Conservation (phyloP, 1,140 invertebrate genomes). For the Amyelois transitella region DNA sequence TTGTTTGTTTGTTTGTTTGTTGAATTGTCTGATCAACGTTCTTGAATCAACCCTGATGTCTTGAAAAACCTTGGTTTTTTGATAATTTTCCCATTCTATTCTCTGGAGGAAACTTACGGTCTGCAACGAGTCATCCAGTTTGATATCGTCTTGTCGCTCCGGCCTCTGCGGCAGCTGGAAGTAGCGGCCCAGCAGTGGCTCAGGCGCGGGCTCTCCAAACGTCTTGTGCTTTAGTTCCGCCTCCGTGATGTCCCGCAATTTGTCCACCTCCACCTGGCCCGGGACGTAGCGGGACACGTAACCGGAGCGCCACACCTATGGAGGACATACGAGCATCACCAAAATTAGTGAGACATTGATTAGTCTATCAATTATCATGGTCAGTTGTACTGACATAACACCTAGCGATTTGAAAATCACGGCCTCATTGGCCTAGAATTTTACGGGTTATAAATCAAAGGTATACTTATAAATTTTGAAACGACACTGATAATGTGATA, state of each 20-base stretch:
- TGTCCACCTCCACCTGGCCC: slow-evolving; percentile 39
- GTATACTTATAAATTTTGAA: no score
- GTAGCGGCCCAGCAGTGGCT: slow-evolving; percentile 67
- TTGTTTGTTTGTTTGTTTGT: no score
- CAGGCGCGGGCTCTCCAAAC: slow-evolving; percentile 58
- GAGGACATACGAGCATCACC: no score
- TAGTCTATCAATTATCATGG: no score
- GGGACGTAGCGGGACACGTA: slow-evolving; percentile 52
- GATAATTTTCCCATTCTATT: background rate
- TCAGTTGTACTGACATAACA: no score
- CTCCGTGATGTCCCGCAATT: slow-evolving; percentile 49
- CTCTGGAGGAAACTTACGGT: slow-evolving; percentile 34
- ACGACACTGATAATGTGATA: no score
- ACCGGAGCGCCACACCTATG: slow-evolving; percentile 52
- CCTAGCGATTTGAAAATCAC: background rate
- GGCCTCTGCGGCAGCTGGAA: slow-evolving; percentile 52
- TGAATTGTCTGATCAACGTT: no score
- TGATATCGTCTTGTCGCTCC: slow-evolving; percentile 45
- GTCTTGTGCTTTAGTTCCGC: slow-evolving; percentile 48
- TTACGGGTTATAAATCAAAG: no score
- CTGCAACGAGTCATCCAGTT: slow-evolving; percentile 70
- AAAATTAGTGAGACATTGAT: no score
- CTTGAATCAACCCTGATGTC: background rate
- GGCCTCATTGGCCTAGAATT: no score
- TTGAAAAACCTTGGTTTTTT: no score